Percentiles rank a stretch among this genome's conserved stretches.
These are phyloP conservation scores for Parauchenoglanis punctatus DNA, from an alignment of 2,797 vertebrate species.

Conservation along the genomic window DNA sequence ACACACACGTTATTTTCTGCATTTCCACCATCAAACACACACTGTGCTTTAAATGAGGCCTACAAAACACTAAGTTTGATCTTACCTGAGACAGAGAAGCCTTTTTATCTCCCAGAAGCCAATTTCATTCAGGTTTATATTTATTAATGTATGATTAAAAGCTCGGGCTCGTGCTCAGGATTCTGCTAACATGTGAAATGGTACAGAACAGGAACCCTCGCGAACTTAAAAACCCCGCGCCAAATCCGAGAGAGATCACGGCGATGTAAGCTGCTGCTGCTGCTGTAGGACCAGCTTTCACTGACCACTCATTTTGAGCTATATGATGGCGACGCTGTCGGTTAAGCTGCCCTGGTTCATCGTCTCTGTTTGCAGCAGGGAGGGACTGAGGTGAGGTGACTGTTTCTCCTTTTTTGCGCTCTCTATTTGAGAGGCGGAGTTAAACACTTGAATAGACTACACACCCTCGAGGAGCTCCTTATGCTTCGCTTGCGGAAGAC, in stretches of 20 bases:
- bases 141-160: neutral
- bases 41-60: neutral
- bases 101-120: neutral
- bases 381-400: conserved; percentile 75
- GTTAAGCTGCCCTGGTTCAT: conserved; percentile 39
- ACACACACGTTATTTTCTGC: neutral
- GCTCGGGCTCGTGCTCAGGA: conserved; percentile 3
- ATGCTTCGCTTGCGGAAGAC: neutral
- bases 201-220: conserved; percentile 41
- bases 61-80: conserved; percentile 12
- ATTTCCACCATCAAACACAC: neutral
- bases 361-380: conserved; percentile 60
- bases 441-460: conserved; percentile 45
- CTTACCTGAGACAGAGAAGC: conserved; percentile 22
- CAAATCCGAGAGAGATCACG: neutral
- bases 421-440: conserved; percentile 86
- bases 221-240: conserved; percentile 23
- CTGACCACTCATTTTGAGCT: neutral
- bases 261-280: neutral
- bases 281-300: neutral
- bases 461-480: conserved; percentile 20
- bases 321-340: conserved; percentile 36
- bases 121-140: neutral
- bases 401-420: conserved; percentile 71
- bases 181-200: conserved; percentile 41